Base-by-base conservation (phyloP, 2,888 invertebrate species). In the Bugulina stolonifera region DNA sequence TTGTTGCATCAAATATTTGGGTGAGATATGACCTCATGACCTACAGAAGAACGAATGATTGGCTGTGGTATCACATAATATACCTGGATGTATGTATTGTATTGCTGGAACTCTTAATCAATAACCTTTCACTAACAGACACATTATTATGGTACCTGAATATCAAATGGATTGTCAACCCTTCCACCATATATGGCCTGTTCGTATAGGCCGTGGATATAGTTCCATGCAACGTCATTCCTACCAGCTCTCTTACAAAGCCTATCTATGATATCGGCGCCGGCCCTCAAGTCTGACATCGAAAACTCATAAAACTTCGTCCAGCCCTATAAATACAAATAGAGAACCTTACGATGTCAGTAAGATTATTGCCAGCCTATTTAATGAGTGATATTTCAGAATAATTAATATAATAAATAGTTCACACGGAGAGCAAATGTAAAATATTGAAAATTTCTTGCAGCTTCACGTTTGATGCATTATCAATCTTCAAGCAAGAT, bases 261-360 rank as follows among this genome's bases (percentile, higher is more conserved):
- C 71, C 86, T 82, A 76, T 88, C 87, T 71, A 89, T 87, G 57
- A 91, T 86, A 75, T 90, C 89, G 54, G 89, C 87, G 0, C 91
- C 91, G 1, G 92, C 91, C 71, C 89, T 87, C 0, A 93, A 86
- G 83, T 94, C 94, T 0, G 91, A 88, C 77, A 91, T 90, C 71
- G 90, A 91, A 85, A 94, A 94, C 80, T 94, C 93, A 84, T 95
- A 94, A 81, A 89, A 89, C 81, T 91, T 92, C 0, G 91, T 91
- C 94, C 94, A 94, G 0, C 93, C 92, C 87, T 93, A 76, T 71
- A 74, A 74, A 23, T n/a, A 58, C 72, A 73, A 73, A 52, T 5
- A 75, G 75, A 55, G 54, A 35, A 52, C n/a, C n/a, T n/a, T n/a
- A n/a, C n/a, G n/a, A n/a, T n/a, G n/a, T n/a, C n/a, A n/a, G n/a